These are phyloP conservation scores for Eupristina koningsbergeri DNA, from an alignment of 1,140 invertebrate genomes.

Conservation along the genomic window DNA sequence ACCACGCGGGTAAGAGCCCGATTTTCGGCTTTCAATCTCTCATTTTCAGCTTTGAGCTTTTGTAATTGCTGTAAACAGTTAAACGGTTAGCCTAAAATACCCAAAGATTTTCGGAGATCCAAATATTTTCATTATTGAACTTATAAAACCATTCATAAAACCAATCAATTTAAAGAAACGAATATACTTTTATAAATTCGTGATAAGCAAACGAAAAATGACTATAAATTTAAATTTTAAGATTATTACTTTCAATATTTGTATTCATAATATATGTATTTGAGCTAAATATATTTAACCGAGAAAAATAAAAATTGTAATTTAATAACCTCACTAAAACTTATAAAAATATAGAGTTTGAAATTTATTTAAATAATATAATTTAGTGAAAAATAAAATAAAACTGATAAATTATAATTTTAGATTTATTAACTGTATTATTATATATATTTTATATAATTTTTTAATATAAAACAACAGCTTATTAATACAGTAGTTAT, in stretches of 20 bases:
- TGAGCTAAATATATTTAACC: too few species aligned
- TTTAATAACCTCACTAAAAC: too few species aligned
- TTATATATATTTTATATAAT: too few species aligned
- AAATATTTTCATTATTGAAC: constrained; percentile 17
- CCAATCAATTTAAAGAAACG: neutral
- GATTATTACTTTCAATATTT: neutral
- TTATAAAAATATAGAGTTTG: too few species aligned
- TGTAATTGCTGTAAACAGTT: constrained; percentile 93
- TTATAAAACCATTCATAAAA: neutral
- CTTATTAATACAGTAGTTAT: too few species aligned
- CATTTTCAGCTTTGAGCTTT: constrained; percentile 97
- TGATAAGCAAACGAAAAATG: neutral
- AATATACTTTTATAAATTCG: neutral
- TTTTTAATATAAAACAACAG: too few species aligned
- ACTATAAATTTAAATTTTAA: neutral
- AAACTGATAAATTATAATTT: too few species aligned
- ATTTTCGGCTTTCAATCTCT: constrained; percentile 96
- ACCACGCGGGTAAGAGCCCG: constrained; percentile 94
- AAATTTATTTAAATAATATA: too few species aligned
- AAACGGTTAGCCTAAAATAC: constrained; percentile 71
- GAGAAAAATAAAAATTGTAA: too few species aligned
- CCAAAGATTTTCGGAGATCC: constrained; percentile 43
- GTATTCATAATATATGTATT: too few species aligned
- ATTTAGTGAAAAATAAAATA: too few species aligned
- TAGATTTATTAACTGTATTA: too few species aligned